phyloP scores from a whole-genome alignment of 2,113 vertebrate genomes.

The Lichenostomus cassidix region DNA sequence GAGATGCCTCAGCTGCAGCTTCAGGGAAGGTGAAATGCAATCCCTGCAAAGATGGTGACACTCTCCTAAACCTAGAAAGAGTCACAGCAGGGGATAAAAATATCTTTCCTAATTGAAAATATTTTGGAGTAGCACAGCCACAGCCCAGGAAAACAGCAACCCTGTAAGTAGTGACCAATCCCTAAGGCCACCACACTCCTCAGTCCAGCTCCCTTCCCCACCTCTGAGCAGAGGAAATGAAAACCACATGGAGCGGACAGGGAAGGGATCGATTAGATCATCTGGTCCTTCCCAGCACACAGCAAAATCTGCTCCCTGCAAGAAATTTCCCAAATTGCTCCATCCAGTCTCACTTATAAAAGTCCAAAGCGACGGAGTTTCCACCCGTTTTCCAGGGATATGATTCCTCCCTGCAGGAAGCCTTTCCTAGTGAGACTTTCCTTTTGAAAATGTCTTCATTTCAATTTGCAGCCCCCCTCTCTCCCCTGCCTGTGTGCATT shows the following conservation, averaged over 20 bases:
- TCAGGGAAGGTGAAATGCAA: not conserved
- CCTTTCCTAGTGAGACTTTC: not conserved
- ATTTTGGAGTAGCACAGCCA: not conserved
- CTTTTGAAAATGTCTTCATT: not conserved
- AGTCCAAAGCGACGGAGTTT: not conserved
- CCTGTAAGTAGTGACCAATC: not conserved
- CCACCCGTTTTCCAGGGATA: conserved; percentile 31
- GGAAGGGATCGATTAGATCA: not conserved
- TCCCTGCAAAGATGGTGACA: not conserved
- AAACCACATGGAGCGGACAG: not conserved
- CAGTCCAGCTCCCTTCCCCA: not conserved
- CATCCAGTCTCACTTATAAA: not conserved
- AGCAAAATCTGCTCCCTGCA: not conserved
- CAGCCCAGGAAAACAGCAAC: not conserved
- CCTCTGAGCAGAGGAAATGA: conserved; percentile 4
- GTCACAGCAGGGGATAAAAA: not conserved
- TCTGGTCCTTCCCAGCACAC: not conserved
- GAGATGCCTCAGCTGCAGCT: not conserved
- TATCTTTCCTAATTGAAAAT: not conserved
- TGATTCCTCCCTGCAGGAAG: not conserved
- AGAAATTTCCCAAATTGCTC: not conserved
- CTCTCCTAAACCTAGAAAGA: not conserved
- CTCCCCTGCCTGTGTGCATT: not conserved
- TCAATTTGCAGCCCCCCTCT: not conserved
- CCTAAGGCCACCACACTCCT: not conserved